Evolutionary conservation across 2,888 invertebrate genomes (phyloP), one percentile per base, ranked within the genome.

Genomic region (Acholoe squamosa): DNA sequence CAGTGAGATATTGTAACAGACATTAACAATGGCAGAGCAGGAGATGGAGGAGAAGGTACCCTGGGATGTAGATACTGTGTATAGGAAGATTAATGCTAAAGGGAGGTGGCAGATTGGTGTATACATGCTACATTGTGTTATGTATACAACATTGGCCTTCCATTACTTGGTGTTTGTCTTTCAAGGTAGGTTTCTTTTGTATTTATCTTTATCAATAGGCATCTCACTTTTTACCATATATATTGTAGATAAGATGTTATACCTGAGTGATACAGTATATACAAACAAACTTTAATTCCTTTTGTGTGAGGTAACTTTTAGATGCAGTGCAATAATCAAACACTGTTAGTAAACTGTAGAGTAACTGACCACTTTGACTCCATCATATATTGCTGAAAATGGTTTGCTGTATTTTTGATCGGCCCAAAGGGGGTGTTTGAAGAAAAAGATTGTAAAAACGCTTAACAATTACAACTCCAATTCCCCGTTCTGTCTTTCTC

Each of bases 131-230:
- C 43, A 80, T 19, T 80, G 80, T 34, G 22, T 7, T 0, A 43
- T 80, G 80, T 80, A 80, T 43, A 43, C 80, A 14, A 80, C 80
- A 43, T 14, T 80, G 80, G 80, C 80, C 80, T 80, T n/a, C 80
- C 80, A 80, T 34, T 80, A 80, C 25, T n/a, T 80, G 80, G 80
- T 34, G 22, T 80, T 80, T 43, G 25, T 80, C 43, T 80, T 80
- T 34, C 33, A 34, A 80, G 43, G 80, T 80, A n/a, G 3, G 31
- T 43, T 43, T 43, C 16, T 10, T 16, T 31, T 76, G 25, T 28
- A 76, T 76, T 25, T 76, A 28, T 5, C 76, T 3, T 19, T n/a
- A 76, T 16, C 0, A 28, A 19, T 31, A n/a, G n/a, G n/a, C n/a
- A n/a, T n/a, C n/a, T n/a, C n/a, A n/a, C n/a, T n/a, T n/a, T n/a